Evolutionary conservation across 1,140 invertebrate genomes (phyloP).

Genomic region (Stegodyphus mimosarum): DNA sequence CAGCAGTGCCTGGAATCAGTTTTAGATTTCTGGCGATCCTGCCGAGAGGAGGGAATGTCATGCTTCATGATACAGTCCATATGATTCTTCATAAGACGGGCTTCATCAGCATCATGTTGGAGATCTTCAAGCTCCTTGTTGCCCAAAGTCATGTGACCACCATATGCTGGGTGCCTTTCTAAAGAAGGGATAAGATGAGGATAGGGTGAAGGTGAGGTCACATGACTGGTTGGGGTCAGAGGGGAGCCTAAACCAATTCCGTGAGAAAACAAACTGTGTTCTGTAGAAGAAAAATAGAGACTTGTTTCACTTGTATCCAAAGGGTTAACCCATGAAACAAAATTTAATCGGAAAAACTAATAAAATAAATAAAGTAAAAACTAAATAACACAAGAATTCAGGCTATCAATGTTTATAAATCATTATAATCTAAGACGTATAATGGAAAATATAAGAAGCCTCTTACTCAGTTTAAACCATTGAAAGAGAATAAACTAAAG

Average conservation of each 20-base stretch:
- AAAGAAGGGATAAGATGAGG: conserved; percentile 58
- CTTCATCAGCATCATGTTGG: conserved; percentile 24
- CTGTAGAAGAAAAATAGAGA: conserved; percentile 57
- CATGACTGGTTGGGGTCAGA: conserved; percentile 59
- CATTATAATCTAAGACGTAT: no score
- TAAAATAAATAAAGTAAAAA: conserved; percentile 19
- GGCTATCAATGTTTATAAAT: conserved; percentile 7
- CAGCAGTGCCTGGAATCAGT: conserved; percentile 37
- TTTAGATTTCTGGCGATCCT: conserved; percentile 40
- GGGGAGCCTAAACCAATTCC: conserved; percentile 59
- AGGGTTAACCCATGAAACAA: neutral
- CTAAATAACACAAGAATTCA: conserved; percentile 32
- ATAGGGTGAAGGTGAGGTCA: conserved; percentile 53
- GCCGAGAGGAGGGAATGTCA: conserved; percentile 42
- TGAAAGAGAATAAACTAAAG: no score
- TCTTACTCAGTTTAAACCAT: no score
- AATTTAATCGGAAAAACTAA: neutral
- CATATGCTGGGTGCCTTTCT: conserved; percentile 53
- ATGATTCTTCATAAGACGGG: conserved; percentile 34
- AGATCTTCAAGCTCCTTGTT: conserved; percentile 53
- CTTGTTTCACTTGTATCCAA: conserved; percentile 31
- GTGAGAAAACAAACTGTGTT: conserved; percentile 59
- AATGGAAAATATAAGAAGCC: no score
- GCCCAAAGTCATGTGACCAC: conserved; percentile 53
- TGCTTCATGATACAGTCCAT: conserved; percentile 52